Percentiles rank a stretch among this genome's conserved stretches.
Conservation (phyloP, 2,797 vertebrate species). For the Gymnocypris eckloni region DNA sequence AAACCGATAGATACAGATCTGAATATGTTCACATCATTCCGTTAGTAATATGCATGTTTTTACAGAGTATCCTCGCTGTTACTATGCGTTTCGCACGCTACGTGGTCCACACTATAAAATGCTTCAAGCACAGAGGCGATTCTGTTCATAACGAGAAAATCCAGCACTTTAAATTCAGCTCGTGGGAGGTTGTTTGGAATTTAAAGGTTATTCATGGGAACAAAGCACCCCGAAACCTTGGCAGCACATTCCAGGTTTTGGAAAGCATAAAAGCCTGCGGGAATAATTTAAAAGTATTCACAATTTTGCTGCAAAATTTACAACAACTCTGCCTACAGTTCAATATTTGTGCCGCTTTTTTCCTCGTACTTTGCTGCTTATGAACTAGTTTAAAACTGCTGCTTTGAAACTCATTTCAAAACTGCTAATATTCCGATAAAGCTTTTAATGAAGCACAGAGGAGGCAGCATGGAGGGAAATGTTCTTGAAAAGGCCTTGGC, state of each 20-base stretch:
- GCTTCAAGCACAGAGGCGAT: background rate
- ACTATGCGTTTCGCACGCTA: slow-evolving; percentile 27
- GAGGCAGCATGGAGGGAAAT: background rate
- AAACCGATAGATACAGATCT: slow-evolving; percentile 52
- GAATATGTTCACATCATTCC: slow-evolving; percentile 45
- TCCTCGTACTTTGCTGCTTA: background rate
- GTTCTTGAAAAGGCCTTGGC: background rate
- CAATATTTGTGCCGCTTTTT: too few relatives aligned
- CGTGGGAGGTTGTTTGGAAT: background rate
- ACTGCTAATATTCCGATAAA: background rate
- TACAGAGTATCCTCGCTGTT: slow-evolving; percentile 48
- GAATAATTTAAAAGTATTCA: slow-evolving; percentile 15
- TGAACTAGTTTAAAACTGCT: background rate
- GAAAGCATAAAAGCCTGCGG: background rate
- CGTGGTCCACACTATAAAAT: slow-evolving; percentile 17
- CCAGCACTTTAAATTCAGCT: background rate
- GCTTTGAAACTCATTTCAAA: background rate
- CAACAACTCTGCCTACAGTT: background rate
- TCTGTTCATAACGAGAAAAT: background rate
- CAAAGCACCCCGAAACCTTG: background rate
- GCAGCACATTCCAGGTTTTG: background rate
- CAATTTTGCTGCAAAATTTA: background rate
- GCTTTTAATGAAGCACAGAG: slow-evolving; percentile 5
- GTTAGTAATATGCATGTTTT: slow-evolving; percentile 53
- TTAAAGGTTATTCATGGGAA: background rate